A percentile compares a stretch with the other conserved stretches of the same genome.
These are phyloP conservation scores for Microctenopoma steveboyesi DNA, from an alignment of 2,797 vertebrate species.

Conservation along the genomic window DNA sequence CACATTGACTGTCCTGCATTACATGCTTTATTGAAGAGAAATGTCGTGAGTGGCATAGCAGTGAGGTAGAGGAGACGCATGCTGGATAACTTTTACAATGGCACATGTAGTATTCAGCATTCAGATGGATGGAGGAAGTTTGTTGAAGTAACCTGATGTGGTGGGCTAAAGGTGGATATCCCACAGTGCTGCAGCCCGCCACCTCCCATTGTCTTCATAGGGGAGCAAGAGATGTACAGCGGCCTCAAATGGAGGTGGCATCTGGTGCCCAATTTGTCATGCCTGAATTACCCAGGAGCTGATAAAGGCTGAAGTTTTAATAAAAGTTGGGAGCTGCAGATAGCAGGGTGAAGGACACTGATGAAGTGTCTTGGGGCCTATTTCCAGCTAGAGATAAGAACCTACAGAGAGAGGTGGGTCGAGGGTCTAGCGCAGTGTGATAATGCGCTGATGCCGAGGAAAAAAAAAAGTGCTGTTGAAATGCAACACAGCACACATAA, in stretches of 20 bases:
- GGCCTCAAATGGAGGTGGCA: conserved; percentile 87
- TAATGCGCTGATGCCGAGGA: conserved; percentile 72
- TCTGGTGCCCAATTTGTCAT: conserved; percentile 89
- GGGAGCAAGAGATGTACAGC: conserved; percentile 80
- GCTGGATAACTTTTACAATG: conserved; percentile 32
- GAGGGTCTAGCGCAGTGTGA: conserved; percentile 67
- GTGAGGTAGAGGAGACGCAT: conserved; percentile 23
- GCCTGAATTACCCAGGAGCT: conserved; percentile 88
- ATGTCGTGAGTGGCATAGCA: conserved; percentile 6
- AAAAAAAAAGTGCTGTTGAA: conserved; percentile 77
- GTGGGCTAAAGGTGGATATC: conserved; percentile 78
- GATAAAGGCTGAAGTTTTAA: conserved; percentile 91
- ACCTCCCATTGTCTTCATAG: conserved; percentile 82
- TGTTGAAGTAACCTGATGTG: conserved; percentile 68
- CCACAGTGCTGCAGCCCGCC: conserved; percentile 78
- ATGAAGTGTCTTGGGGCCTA: conserved; percentile 88
- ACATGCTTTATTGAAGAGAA: conserved; percentile 11
- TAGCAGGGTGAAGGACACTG: conserved; percentile 88
- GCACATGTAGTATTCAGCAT: conserved; percentile 42
- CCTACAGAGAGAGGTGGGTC: conserved; percentile 80
- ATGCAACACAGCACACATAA: conserved; percentile 80
- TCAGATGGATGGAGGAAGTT: conserved; percentile 71
- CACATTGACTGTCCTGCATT: neutral
- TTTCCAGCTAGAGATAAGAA: conserved; percentile 87
- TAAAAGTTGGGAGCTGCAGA: conserved; percentile 88